Evolutionary conservation across 2,888 invertebrate species (phyloP).

Genomic region (Pheosia tremula): DNA sequence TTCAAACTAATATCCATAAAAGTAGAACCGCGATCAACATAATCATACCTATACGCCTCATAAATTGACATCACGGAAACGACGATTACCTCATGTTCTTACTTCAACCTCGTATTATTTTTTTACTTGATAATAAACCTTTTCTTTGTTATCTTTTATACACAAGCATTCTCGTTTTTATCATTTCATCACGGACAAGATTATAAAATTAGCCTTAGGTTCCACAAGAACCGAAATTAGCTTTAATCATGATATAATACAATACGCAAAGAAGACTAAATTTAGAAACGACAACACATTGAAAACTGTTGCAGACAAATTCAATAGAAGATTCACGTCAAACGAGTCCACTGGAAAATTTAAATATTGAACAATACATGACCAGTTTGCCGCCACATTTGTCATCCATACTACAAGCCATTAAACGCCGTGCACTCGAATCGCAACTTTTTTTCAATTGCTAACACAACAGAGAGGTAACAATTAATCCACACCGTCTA

Average conservation of each 20-base stretch:
- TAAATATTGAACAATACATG: constrained; percentile 20
- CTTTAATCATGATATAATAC: constrained; percentile 21
- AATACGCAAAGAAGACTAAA: constrained; percentile 34
- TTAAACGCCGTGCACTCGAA: constrained; percentile 41
- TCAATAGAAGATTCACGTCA: constrained; percentile 2
- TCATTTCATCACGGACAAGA: constrained; percentile 25
- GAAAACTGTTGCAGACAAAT: constrained; percentile 22
- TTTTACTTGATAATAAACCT: not conserved
- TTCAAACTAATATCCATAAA: constrained; percentile 10
- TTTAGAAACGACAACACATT: constrained; percentile 29
- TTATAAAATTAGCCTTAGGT: constrained; percentile 19
- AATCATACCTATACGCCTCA: constrained; percentile 14
- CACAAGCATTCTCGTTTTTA: constrained; percentile 19
- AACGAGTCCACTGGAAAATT: constrained; percentile 10
- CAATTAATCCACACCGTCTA: constrained; percentile 41
- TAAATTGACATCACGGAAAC: constrained; percentile 23
- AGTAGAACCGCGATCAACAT: constrained; percentile 19
- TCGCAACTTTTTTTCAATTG: constrained; percentile 43
- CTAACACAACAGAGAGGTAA: constrained; percentile 43
- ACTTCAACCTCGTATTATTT: constrained; percentile 11
- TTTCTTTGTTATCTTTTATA: not conserved
- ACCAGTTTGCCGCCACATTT: constrained; percentile 34
- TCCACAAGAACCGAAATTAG: constrained; percentile 29
- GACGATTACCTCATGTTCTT: constrained; percentile 28
- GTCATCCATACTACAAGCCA: constrained; percentile 44